phyloP scores from a whole-genome alignment of 2,113 vertebrate species.

The Cricetomys ansorgei region DNA sequence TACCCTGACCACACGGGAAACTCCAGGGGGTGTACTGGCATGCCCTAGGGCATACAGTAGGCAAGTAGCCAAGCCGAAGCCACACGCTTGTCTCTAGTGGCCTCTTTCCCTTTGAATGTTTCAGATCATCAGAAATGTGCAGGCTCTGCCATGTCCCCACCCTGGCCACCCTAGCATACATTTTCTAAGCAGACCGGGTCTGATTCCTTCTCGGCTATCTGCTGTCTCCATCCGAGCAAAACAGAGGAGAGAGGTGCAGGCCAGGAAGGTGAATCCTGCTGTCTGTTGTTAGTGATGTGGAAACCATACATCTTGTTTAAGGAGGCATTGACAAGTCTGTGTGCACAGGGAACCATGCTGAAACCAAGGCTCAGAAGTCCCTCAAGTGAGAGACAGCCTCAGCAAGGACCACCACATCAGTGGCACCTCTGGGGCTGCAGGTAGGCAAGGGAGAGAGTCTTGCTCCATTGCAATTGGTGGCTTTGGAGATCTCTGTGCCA shows the following conservation, averaged over 20 bases:
- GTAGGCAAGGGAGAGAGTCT: not conserved
- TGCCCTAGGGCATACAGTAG: not conserved
- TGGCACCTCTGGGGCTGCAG: rapidly evolving
- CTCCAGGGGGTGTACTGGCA: not conserved
- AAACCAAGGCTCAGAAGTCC: not conserved
- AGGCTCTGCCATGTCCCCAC: not conserved
- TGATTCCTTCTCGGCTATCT: not conserved
- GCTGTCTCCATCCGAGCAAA: not conserved
- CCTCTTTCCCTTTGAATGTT: not conserved
- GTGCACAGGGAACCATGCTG: not conserved
- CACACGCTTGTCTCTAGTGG: not conserved
- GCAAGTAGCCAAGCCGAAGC: not conserved
- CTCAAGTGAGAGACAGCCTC: not conserved
- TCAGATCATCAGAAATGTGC: not conserved
- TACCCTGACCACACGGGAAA: not conserved
- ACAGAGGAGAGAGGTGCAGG: not conserved
- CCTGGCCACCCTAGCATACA: not conserved
- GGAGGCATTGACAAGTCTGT: not conserved
- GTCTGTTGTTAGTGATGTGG: not conserved
- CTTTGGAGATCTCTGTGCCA: rapidly evolving
- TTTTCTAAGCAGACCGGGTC: not conserved
- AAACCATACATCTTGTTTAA: constrained; percentile 30
- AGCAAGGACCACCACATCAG: not conserved
- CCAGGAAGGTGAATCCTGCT: not conserved
- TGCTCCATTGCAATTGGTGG: not conserved